Evolutionary conservation across 92 coral and sea anemone species (phyloP), one percentile per base, ranked within the genome.

Genomic region (Palythoa caribaeorum): DNA sequence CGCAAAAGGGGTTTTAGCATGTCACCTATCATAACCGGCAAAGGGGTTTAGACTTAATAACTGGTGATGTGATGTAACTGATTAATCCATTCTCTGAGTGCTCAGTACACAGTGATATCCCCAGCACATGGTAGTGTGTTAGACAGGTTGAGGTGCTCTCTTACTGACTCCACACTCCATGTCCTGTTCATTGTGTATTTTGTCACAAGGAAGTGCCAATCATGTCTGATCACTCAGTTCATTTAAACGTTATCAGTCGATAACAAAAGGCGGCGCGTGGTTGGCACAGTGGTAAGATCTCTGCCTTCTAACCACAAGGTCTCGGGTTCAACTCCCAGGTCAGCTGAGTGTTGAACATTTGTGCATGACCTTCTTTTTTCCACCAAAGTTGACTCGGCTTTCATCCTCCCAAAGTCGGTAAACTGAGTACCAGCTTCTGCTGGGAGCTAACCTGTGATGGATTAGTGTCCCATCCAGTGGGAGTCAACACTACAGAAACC

Each of bases 31-130:
- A 11, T 14, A n/a, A 15, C 7, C 37, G 6, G 17, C 1, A 1
- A 35, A n/a, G 55, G 47, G 37, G 44, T 55, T 0, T 2, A 21
- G 2, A 35, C n/a, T 9, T 87, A 9, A 19, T 53, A 65, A 63
- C 78, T 55, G 84, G 95, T 92, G 96, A 95, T 37, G 51, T 96
- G 99, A 96, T 96, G 99, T 72, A 96, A 96, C 94, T 91, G 95
- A 87, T 96, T 95, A 89, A 96, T 96, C 99, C 99, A 96, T 96
- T 95, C 99, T 93, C 98, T 89, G 99, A 95, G 99, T 87, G 63
- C 81, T 73, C 88, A 89, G 87, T 77, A 36, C 90, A 72, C 66
- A 80, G 85, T 94, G 85, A 78, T 93, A 93, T 80, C 83, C 73
- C 71, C 87, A 87, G 94, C 86, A 93, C 90, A 85, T 93, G 92